Percentiles rank a stretch among this genome's conserved stretches.
phyloP scores from a whole-genome alignment of 2,888 invertebrate genomes.

The Nomada fucata region DNA sequence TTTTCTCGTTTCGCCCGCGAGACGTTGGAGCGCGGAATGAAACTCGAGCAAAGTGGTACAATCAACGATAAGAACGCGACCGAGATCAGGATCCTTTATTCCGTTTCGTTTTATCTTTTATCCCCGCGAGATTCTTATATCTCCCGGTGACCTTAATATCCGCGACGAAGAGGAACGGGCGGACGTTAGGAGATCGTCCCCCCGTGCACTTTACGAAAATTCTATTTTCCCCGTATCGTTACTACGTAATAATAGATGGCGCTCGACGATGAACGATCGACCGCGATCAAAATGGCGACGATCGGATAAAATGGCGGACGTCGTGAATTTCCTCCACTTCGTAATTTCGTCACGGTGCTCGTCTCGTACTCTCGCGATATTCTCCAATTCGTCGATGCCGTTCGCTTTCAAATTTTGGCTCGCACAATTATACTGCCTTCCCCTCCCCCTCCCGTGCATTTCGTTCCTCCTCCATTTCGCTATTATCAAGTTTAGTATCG shows the following conservation, averaged over 20 bases:
- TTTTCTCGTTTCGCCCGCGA: constrained; percentile 37
- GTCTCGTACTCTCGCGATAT: background rate
- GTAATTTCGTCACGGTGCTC: background rate
- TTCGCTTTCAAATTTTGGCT: background rate
- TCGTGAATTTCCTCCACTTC: background rate
- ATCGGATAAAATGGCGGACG: constrained; percentile 4
- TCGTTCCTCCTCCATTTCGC: too few relatives aligned
- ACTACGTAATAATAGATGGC: constrained; percentile 25
- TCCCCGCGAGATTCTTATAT: constrained; percentile 51
- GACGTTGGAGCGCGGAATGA: constrained; percentile 17
- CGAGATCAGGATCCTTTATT: constrained; percentile 47
- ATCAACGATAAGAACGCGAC: constrained; percentile 54
- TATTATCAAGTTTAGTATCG: too few relatives aligned
- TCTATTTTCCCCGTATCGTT: constrained; percentile 44
- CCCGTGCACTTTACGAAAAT: constrained; percentile 56
- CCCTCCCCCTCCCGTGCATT: too few relatives aligned
- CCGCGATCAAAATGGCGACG: constrained; percentile 9
- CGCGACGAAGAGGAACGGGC: constrained; percentile 44
- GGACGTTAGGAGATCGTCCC: constrained; percentile 53
- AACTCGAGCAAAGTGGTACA: constrained; percentile 46
- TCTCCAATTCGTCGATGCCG: background rate
- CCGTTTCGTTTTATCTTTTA: constrained; percentile 53
- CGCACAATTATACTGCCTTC: too few relatives aligned
- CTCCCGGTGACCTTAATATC: constrained; percentile 56
- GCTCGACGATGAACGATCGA: constrained; percentile 11